These are phyloP conservation scores for Megaceryle torquata DNA, from an alignment of 2,113 vertebrate genomes.

Conservation along the genomic window DNA sequence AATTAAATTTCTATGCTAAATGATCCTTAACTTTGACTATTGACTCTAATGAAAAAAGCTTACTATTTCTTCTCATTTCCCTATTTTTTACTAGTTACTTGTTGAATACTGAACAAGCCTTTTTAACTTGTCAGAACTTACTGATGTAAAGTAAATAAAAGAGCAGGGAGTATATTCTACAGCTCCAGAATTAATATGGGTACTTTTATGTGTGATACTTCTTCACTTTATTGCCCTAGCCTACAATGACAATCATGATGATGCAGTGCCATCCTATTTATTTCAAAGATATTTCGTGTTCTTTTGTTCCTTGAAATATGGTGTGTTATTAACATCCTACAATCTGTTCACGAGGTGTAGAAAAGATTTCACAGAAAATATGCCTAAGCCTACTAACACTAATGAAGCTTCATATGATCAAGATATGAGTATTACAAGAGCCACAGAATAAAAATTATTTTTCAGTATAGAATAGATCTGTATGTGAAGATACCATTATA, in stretches of 20 bases:
- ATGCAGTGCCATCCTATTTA: neutral
- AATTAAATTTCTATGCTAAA: neutral
- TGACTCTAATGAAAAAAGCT: neutral
- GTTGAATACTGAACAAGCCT: neutral
- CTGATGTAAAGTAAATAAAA: neutral
- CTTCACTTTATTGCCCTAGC: neutral
- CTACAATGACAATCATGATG: neutral
- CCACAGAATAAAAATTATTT: neutral
- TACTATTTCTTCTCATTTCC: neutral
- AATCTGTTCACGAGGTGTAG: neutral
- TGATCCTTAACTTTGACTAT: neutral
- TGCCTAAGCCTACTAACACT: neutral
- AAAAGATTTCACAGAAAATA: neutral
- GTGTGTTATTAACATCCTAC: neutral
- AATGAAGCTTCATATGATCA: neutral
- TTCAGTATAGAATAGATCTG: neutral
- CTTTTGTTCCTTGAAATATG: neutral
- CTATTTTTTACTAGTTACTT: neutral
- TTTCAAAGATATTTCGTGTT: neutral
- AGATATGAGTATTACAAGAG: neutral
- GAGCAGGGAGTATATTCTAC: neutral
- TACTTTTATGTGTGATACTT: neutral
- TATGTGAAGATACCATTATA: neutral
- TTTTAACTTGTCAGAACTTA: neutral
- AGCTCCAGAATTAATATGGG: neutral